Evolutionary conservation across 2,797 vertebrate species (phyloP), one percentile per base, ranked within the genome.

Genomic region (Crenuchus spilurus): DNA sequence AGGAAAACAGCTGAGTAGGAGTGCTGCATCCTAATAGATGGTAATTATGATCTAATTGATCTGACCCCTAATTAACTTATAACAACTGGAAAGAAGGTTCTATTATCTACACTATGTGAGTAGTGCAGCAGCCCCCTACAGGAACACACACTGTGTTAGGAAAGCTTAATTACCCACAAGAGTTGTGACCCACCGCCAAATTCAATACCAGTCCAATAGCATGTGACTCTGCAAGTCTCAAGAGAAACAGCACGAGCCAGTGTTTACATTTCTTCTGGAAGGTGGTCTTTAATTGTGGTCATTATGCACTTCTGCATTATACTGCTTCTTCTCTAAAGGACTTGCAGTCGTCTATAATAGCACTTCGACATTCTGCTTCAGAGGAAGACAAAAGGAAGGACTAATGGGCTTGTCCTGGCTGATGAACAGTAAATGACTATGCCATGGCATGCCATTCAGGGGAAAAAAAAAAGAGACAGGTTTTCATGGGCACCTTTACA

Each of bases 51-150:
- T 61, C 30, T 61, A 70, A 85, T 70, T 30, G 33, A 24, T 72
- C 10, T 20, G 28, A 37, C 70, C 68, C 77, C 66, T 62, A 79
- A 84, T 80, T 80, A 80, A 80, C 76, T 54, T 6, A 49, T 18
- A 74, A 63, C 58, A 66, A 75, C 66, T 26, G 49, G 69, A 61
- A 46, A 49, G 44, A 70, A 49, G 41, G 66, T 65, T 72, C 13
- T 61, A 63, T 51, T 74, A 65, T 41, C 13, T n/a, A 35, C 31
- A 51, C 67, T 49, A 69, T 33, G 41, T 42, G 60, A 39, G n/a
- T 63, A 28, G 44, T 20, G 18, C n/a, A 58, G 22, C 33, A 22
- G 10, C 14, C 58, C 49, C 55, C 11, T 62, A 31, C 26, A 18
- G n/a, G 58, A 64, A 61, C 16, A 48, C 52, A 73, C 22, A 6